phyloP scores from a whole-genome alignment of 2,888 invertebrate genomes.

The Drosophila koepferae region DNA sequence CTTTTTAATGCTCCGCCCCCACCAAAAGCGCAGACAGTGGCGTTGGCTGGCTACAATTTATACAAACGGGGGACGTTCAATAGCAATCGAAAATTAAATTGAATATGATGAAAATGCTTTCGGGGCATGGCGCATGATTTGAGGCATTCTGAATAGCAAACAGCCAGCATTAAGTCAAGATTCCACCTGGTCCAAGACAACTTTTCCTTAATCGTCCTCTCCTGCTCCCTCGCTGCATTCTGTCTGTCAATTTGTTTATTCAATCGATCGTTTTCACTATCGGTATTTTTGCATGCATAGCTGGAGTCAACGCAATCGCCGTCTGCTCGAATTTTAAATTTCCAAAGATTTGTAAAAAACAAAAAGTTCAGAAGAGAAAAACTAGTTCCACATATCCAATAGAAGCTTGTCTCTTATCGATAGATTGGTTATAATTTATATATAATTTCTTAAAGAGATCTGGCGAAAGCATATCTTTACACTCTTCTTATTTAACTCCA shows the following conservation, averaged over 20 bases:
- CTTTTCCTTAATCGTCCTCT: not conserved
- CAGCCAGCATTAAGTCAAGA: not conserved
- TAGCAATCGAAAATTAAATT: constrained; percentile 7
- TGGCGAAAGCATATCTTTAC: too few relatives aligned
- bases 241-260: not conserved
- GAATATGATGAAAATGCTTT: not conserved
- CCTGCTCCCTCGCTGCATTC: not conserved
- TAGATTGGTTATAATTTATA: too few relatives aligned
- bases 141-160: not conserved
- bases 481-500: too few relatives aligned
- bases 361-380: not conserved
- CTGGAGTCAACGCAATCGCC: not conserved
- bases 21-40: constrained; percentile 34
- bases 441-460: too few relatives aligned
- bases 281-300: not conserved
- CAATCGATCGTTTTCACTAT: too few relatives aligned
- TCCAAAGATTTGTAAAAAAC: not conserved
- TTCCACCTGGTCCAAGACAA: not conserved
- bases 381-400: not conserved
- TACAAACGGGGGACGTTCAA: not conserved
- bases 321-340: not conserved
- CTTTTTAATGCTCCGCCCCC: constrained; percentile 43
- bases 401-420: not conserved
- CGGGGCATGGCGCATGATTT: not conserved
- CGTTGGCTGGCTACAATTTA: not conserved